These are phyloP conservation scores for Caenorhabditis sp. DNA, from an alignment of 2,888 invertebrate species.

Conservation along the genomic window DNA sequence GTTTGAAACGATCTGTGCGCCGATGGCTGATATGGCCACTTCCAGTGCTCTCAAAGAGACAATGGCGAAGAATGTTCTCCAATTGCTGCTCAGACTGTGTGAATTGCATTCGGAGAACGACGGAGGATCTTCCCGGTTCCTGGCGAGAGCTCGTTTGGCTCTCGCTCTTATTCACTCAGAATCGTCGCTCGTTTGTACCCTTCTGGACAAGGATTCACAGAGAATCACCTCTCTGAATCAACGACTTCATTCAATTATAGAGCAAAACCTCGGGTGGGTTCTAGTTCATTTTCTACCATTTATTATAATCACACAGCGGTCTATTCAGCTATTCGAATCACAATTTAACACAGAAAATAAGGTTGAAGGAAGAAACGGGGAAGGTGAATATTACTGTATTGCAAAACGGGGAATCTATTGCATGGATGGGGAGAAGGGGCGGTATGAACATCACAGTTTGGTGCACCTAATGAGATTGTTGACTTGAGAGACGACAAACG, in stretches of 20 bases:
- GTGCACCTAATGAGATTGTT: slow-evolving; percentile 50
- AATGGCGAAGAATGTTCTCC: slow-evolving; percentile 39
- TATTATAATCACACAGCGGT: slow-evolving; percentile 19
- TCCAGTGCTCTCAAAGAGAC: slow-evolving; percentile 32
- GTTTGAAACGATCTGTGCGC: slow-evolving; percentile 46
- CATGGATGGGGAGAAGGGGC: slow-evolving; percentile 13
- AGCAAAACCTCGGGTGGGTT: slow-evolving; percentile 59
- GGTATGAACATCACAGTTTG: slow-evolving; percentile 38
- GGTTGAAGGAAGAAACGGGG: slow-evolving; percentile 2
- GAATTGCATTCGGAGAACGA: slow-evolving; percentile 20
- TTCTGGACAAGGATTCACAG: slow-evolving; percentile 59
- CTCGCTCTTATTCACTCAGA: slow-evolving; percentile 64
- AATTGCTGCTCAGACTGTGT: slow-evolving; percentile 45
- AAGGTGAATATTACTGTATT: too few relatives aligned
- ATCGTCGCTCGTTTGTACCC: slow-evolving; percentile 52
- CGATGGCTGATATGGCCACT: slow-evolving; percentile 40
- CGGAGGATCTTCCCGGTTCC: neutral
- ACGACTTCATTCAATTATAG: slow-evolving; percentile 56
- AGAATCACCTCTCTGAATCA: slow-evolving; percentile 57
- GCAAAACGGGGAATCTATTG: slow-evolving; percentile 39
- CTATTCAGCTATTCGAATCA: slow-evolving; percentile 28
- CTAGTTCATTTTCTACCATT: neutral
- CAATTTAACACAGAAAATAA: slow-evolving; percentile 25
- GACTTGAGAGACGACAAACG: slow-evolving; percentile 53
- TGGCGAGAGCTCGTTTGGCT: slow-evolving; percentile 58